These are phyloP conservation scores for Atta colombica DNA, from an alignment of 1,140 invertebrate species.

Conservation along the genomic window DNA sequence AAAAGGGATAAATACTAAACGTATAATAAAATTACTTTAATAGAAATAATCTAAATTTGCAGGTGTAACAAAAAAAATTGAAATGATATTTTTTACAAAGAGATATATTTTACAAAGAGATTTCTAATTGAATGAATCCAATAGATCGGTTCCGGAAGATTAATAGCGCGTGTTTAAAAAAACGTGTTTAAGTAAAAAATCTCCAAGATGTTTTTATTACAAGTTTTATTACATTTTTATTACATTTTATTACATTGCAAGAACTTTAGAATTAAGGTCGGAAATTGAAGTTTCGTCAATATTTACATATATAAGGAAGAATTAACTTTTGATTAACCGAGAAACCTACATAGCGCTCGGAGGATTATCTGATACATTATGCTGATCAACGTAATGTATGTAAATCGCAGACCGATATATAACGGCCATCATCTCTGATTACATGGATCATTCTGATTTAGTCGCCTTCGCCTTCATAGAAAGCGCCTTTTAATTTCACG, in stretches of 20 bases:
- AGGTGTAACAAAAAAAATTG: too few species aligned
- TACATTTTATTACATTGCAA: constrained; percentile 7
- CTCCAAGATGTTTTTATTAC: not conserved
- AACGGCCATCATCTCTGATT: constrained; percentile 27
- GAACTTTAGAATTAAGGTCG: not conserved
- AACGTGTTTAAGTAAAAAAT: not conserved
- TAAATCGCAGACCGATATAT: not conserved
- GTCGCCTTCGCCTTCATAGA: not conserved
- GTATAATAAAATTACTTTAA: too few species aligned
- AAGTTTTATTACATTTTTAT: constrained; percentile 4
- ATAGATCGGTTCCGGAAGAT: too few species aligned
- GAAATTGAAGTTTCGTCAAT: constrained; percentile 29
- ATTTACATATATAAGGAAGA: not conserved
- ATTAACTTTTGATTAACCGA: not conserved
- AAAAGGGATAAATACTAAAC: too few species aligned
- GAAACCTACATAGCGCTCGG: not conserved
- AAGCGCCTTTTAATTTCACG: constrained; percentile 33
- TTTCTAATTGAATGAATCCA: too few species aligned
- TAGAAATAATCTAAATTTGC: too few species aligned
- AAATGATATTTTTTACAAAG: too few species aligned
- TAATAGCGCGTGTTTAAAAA: not conserved
- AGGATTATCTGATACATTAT: not conserved
- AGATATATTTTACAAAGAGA: too few species aligned
- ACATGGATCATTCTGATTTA: constrained; percentile 7
- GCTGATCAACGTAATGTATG: not conserved